Base-by-base conservation (phyloP, 2,113 vertebrate species). In the Rhea americana region DNA sequence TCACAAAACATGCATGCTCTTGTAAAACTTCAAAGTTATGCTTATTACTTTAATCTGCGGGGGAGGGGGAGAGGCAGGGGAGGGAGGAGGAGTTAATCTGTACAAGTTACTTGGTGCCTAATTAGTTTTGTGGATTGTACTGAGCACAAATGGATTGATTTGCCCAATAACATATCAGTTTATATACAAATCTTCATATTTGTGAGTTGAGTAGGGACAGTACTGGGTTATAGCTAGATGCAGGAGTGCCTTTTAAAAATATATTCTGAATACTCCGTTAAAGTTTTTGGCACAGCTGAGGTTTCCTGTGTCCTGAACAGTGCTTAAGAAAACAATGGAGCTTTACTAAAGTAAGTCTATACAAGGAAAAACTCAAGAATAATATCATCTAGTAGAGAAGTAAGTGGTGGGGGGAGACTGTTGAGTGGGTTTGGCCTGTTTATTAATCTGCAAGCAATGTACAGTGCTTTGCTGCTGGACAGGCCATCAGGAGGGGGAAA, bases 251-350 rank as follows among this genome's bases (percentile, higher is more conserved):
- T 82, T 91, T 89, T 15, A 62, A 87, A 94, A 92, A 87, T n/a
- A 35, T 73, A 20, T 45, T 91, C 81, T n/a, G 28, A 84, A 47
- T 74, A 74, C 62, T 87, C 79, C 28, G 15, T 84, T 51, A 85
- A 82, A 76, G 35, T 66, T 45, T 91, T 71, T 94, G 90, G 87
- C 78, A 82, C 39, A 87, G 79, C 53, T 82, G 59, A 93, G 39
- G 63, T 76, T 95, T 94, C 93, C 85, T 89, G 85, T 82, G 87
- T 85, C 84, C 85, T 32, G 26, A 89, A 79, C 67, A n/a, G 45
- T 70, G 71, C 87, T 55, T 62, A 82, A 61, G 74, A 39, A 89
- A 93, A 94, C 87, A 95, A 61, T 22, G 21, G 58, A 1, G 1
- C 22, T 93, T 87, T 45, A 65, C 7, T 89, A 14, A 72, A 76